Evolutionary conservation across 2,797 vertebrate genomes (phyloP), one percentile per base, ranked within the genome.

Genomic region (Spheniscus humboldti): DNA sequence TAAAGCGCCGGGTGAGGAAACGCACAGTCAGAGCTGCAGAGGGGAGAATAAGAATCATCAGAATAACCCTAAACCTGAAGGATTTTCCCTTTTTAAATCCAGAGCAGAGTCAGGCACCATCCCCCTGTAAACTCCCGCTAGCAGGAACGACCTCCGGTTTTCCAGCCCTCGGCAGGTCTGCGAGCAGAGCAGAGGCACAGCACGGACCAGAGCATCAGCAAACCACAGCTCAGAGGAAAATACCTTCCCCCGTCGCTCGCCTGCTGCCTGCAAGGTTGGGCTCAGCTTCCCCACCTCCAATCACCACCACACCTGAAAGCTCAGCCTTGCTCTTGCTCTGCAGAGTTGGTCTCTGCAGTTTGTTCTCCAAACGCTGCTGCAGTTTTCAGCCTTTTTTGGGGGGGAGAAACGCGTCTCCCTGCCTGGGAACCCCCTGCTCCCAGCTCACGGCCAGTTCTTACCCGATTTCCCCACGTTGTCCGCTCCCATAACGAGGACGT

Each of bases 401-500:
- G 6, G 33, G 11, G 8, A 72, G 22, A 24, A 45, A 27, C 0
- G 3, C 8, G 8, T 62, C 25, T 37, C 43, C 20, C 28, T 45
- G 39, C 43, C 59, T 3, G 52, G 17, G 53, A 56, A 7, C 2
- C 16, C 45, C 18, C n/a, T 4, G 47, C 18, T 77, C 43, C 24
- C 52, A 43, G 59, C 2, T 57, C 39, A 2, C 7, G 0, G 30
- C 3, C 15, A 0, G 41, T 28, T 60, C 95, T 95, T 92, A 99
- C 99, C 99, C 84, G 99, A 99, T 96, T 99, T 99, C 10, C 99
- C 99, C 25, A 99, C 99, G 2, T 96, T 98, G 47, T 98, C 98
- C 1, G 98, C 98, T 47, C 99, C 99, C 94, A 99, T 96, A 5
- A 99, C 95, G 5, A 98, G 97, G 73, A 99, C 97, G 30, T 99